Percentiles rank a stretch among this genome's conserved stretches.
These are phyloP conservation scores for Mantis religiosa DNA, from an alignment of 2,888 invertebrate species.

Conservation along the genomic window DNA sequence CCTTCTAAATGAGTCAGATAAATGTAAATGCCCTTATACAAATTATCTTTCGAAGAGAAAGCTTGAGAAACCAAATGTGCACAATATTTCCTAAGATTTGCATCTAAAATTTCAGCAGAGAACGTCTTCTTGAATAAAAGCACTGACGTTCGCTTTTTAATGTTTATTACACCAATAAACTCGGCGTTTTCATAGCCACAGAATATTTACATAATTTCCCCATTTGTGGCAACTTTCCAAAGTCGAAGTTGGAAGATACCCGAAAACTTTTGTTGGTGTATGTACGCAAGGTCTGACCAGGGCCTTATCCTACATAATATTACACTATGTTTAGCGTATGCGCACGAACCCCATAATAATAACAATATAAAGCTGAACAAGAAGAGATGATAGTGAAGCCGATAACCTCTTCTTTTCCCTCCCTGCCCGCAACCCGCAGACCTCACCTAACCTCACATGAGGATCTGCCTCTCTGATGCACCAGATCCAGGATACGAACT, in stretches of 20 bases:
- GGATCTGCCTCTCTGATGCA: background rate
- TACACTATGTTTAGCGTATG: background rate
- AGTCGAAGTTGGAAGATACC: background rate
- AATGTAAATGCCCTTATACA: too few species aligned
- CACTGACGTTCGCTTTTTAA: too few species aligned
- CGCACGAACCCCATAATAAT: slow-evolving; percentile 11
- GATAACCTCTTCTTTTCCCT: background rate
- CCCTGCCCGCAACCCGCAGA: background rate
- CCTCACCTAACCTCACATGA: background rate
- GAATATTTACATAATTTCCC: too few species aligned
- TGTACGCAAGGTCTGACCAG: background rate
- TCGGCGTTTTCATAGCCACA: too few species aligned
- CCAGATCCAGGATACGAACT: background rate
- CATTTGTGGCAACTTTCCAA: background rate
- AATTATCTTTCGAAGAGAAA: too few species aligned
- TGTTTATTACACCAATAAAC: too few species aligned
- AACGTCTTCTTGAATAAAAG: too few species aligned
- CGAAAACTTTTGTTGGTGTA: background rate
- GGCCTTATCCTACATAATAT: background rate
- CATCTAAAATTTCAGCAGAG: too few species aligned
- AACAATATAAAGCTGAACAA: background rate
- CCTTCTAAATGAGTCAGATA: too few species aligned
- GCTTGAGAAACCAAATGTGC: too few species aligned
- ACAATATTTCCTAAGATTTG: too few species aligned
- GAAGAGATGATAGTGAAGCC: background rate